Base-by-base conservation (phyloP, 2,888 invertebrate genomes). In the Epistrophe grossulariae region DNA sequence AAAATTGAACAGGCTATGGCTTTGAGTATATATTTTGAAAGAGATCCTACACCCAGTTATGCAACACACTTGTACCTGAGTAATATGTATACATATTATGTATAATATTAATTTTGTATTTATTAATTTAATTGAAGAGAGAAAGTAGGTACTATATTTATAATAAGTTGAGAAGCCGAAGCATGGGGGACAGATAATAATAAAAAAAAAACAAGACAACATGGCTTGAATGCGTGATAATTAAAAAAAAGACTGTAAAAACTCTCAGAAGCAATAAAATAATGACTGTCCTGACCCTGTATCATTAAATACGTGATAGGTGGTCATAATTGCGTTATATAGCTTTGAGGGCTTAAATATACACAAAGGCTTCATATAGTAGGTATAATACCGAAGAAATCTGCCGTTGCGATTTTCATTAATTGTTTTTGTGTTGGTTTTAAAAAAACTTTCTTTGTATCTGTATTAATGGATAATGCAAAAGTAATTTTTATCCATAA, bases 41-140 rank as follows among this genome's bases (percentile, higher is more conserved):
- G 50, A 48, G 35, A 74, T 68, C 68, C 31, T 68, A 79, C 40
- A 79, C 31, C 28, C 66, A 77, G 55, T 77, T 80, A 84, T 72
- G 80, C 71, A 84, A 76, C 48, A 57, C 48, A 55, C 57, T 68
- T 80, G 3, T 24, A 24, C 24, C 24, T 24, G 15, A 64, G 31
- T 38, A 66, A 31, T 2, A 2, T 24, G 24, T 59, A 35, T 10
- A 15, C n/a, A 40, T 40, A 60, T 70, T 70, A 62, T n/a, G n/a
- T 59, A 35, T 10, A 15, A 40, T 40, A 60, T 70, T 70, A 62
- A 45, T 73, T 60, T 73, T 70, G 17, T 13, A 73, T 73, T 59
- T 62, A 45, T 70, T 71, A 59, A 79, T 55, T 77, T 40, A 77
- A 55, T 11, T 72, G 28, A 57, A 55, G 40, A 17, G 72, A 38